Evolutionary conservation across 2,888 invertebrate species (phyloP).

Genomic region (Oscheius sp.): DNA sequence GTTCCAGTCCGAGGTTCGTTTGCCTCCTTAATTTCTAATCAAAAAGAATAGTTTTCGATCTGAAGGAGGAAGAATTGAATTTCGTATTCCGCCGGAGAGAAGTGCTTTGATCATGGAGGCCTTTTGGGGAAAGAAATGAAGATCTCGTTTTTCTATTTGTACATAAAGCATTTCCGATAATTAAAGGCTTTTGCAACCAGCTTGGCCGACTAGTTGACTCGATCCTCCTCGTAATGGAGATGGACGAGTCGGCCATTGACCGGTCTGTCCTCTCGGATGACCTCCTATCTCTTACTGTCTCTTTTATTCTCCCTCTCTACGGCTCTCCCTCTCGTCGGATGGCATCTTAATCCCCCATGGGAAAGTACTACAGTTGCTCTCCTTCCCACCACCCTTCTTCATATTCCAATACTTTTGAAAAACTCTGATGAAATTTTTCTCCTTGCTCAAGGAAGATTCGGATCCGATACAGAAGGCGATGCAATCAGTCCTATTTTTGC

Average conservation of each 20-base stretch:
- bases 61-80: constrained; percentile 39
- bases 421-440: constrained; percentile 10
- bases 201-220: constrained; percentile 13
- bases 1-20: constrained; percentile 35
- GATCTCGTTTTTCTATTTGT: background rate
- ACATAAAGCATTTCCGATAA: too few species aligned
- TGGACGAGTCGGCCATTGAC: constrained; percentile 9
- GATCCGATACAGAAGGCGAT: constrained; percentile 8
- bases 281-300: background rate
- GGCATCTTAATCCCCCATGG: constrained; percentile 20
- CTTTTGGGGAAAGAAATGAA: constrained; percentile 40
- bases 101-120: constrained; percentile 39
- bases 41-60: constrained; percentile 36
- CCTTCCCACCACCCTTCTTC: constrained; percentile 10
- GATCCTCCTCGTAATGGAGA: constrained; percentile 20
- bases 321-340: constrained; percentile 3
- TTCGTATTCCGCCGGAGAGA: constrained; percentile 40
- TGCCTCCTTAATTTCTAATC: background rate
- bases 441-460: constrained; percentile 25
- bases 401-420: background rate
- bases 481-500: constrained; percentile 16
- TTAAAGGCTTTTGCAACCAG: background rate
- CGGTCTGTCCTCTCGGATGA: constrained; percentile 15
- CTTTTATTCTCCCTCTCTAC: background rate
- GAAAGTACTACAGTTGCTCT: constrained; percentile 11